Evolutionary conservation across 2,113 vertebrate genomes (phyloP).

Genomic region (human): DNA sequence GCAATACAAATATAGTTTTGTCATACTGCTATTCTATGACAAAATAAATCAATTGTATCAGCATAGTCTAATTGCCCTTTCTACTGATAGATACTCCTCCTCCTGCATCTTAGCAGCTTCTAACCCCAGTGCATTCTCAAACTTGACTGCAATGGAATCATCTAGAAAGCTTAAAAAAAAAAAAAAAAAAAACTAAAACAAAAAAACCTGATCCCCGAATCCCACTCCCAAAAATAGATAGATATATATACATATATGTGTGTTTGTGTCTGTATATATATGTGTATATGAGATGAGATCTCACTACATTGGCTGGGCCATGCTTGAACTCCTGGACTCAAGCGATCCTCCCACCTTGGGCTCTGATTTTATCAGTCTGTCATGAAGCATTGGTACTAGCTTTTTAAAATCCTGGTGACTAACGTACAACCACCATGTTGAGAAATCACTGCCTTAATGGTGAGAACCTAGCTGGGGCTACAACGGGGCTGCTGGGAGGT

Average conservation of each 20-base stretch:
- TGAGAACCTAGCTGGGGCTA: not conserved
- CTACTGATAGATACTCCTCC: not conserved
- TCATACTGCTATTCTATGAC: not conserved
- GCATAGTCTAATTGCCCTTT: not conserved
- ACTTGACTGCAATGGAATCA: not conserved
- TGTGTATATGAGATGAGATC: not conserved
- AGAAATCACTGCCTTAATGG: not conserved
- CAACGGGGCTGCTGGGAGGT: not conserved
- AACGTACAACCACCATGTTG: not conserved
- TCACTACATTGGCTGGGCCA: not conserved
- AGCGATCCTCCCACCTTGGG: not conserved
- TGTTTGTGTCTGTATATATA: too few species aligned
- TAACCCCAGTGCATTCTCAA: constrained; percentile 8
- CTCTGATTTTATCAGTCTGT: not conserved
- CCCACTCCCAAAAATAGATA: too few species aligned
- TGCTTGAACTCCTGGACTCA: not conserved
- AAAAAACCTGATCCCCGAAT: too few species aligned
- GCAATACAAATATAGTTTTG: not conserved
- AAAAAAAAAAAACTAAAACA: not conserved
- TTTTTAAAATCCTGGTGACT: not conserved
- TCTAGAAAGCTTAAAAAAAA: not conserved
- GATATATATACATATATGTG: too few species aligned
- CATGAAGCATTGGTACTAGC: not conserved
- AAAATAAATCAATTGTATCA: not conserved
- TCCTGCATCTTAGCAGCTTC: not conserved